phyloP scores from a whole-genome alignment of 2,888 invertebrate genomes.

The Agrenia bidenticulata region DNA sequence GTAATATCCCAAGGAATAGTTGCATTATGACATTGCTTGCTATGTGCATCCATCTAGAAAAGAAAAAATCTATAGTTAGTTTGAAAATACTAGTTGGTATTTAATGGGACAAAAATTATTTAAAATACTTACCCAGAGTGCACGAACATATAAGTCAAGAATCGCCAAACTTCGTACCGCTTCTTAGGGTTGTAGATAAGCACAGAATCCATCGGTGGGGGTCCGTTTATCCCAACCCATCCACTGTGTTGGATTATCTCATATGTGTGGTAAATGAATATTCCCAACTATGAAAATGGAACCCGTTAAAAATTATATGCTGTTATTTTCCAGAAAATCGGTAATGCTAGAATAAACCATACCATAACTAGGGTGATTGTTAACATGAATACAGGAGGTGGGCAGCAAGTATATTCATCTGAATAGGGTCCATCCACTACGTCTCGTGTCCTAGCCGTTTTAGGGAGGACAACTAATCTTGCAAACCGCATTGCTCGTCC shows the following conservation, averaged over 20 bases:
- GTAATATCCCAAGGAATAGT: slow-evolving; percentile 84
- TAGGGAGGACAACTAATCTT: slow-evolving; percentile 30
- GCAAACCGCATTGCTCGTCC: slow-evolving; percentile 38
- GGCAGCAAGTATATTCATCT: slow-evolving; percentile 88
- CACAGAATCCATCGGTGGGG: slow-evolving; percentile 76
- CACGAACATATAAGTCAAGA: slow-evolving; percentile 91
- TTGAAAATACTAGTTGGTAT: background rate
- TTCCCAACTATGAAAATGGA: slow-evolving; percentile 56
- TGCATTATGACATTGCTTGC: slow-evolving; percentile 89
- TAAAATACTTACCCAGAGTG: slow-evolving; percentile 75
- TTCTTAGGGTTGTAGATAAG: slow-evolving; percentile 87
- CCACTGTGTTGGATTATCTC: slow-evolving; percentile 55
- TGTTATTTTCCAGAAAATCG: background rate
- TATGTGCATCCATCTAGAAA: slow-evolving; percentile 75
- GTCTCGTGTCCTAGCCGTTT: slow-evolving; percentile 53
- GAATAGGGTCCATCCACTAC: slow-evolving; percentile 66
- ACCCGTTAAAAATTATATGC: too few species aligned
- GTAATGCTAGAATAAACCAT: slow-evolving; percentile 46
- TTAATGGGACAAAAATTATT: background rate
- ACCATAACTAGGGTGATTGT: slow-evolving; percentile 85
- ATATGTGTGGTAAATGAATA: slow-evolving; percentile 61
- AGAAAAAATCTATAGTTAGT: background rate
- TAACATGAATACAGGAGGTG: slow-evolving; percentile 84
- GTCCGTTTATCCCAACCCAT: slow-evolving; percentile 59
- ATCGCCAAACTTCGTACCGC: slow-evolving; percentile 88